phyloP scores from a whole-genome alignment of 2,797 vertebrate genomes.

The Smutsia temminckii region DNA sequence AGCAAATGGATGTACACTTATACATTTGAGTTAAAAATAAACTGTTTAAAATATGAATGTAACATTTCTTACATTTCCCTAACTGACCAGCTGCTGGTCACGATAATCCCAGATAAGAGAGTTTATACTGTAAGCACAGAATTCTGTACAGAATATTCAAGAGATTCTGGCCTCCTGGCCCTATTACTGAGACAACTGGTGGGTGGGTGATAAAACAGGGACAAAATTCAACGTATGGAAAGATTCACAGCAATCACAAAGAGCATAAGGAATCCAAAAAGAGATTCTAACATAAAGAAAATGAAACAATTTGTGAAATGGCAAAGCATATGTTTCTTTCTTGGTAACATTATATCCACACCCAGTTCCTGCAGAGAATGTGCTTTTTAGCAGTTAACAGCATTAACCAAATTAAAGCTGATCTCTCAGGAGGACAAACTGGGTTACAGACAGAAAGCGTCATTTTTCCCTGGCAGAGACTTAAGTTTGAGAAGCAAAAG shows the following conservation, averaged over 20 bases:
- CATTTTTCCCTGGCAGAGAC: conserved; percentile 43
- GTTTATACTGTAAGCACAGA: conserved; percentile 28
- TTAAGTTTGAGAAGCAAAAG: conserved; percentile 51
- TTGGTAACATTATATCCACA: conserved; percentile 23
- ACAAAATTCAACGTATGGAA: conserved; percentile 4
- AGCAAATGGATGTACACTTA: not conserved
- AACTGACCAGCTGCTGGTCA: conserved; percentile 51
- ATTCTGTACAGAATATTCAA: conserved; percentile 40
- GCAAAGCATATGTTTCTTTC: conserved; percentile 51
- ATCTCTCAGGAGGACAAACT: not conserved
- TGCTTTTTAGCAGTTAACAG: conserved; percentile 33
- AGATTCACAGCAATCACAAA: conserved; percentile 2
- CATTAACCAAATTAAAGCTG: conserved; percentile 49
- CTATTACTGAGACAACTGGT: not conserved
- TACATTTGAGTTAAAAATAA: conserved; percentile 20
- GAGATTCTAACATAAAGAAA: conserved; percentile 55
- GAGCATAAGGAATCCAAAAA: conserved; percentile 53
- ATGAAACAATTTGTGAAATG: conserved; percentile 35
- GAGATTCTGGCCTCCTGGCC: conserved; percentile 31
- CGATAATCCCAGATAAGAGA: not conserved
- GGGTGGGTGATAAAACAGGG: not conserved
- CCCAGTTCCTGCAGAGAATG: not conserved
- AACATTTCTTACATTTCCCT: conserved; percentile 30
- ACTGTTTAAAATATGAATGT: conserved; percentile 16
- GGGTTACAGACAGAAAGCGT: not conserved